phyloP scores from a whole-genome alignment of 1,140 invertebrate genomes.

The Octopus bimaculoides region DNA sequence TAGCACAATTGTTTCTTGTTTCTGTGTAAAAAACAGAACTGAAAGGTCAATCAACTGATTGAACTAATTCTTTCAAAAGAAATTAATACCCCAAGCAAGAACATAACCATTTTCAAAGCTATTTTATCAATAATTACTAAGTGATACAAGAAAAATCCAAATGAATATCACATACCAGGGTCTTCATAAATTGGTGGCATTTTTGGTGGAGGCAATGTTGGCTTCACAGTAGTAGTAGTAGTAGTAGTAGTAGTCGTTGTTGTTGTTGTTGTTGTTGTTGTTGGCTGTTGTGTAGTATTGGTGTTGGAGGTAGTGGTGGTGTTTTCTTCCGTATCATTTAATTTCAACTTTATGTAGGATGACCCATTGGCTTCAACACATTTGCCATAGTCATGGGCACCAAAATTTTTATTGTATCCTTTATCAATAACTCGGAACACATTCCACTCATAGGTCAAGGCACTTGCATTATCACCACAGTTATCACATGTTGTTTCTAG shows the following conservation, averaged over 20 bases:
- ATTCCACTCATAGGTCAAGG: constrained; percentile 22
- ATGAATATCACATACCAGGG: not conserved
- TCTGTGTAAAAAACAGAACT: too few relatives aligned
- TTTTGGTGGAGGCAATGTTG: not conserved
- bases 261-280: constrained; percentile 10
- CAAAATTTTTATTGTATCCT: not conserved
- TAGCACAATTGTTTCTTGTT: too few relatives aligned
- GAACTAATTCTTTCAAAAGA: too few relatives aligned
- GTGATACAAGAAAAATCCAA: too few relatives aligned
- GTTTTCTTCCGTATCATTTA: too few relatives aligned
- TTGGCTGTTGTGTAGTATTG: constrained; percentile 3
- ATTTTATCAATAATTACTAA: too few relatives aligned
- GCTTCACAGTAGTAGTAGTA: not conserved
- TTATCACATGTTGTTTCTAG: constrained; percentile 17
- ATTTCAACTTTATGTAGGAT: constrained; percentile 14
- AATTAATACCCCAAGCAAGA: too few relatives aligned
- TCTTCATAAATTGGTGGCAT: not conserved
- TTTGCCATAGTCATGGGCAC: constrained; percentile 11
- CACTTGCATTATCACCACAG: not conserved
- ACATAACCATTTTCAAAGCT: too few relatives aligned
- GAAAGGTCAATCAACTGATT: too few relatives aligned
- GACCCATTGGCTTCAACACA: constrained; percentile 28
- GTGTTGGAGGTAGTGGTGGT: constrained; percentile 6
- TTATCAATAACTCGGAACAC: not conserved
- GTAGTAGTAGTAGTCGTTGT: not conserved